Conservation (phyloP, 2,113 vertebrate genomes). For the Centrocercus urophasianus region DNA sequence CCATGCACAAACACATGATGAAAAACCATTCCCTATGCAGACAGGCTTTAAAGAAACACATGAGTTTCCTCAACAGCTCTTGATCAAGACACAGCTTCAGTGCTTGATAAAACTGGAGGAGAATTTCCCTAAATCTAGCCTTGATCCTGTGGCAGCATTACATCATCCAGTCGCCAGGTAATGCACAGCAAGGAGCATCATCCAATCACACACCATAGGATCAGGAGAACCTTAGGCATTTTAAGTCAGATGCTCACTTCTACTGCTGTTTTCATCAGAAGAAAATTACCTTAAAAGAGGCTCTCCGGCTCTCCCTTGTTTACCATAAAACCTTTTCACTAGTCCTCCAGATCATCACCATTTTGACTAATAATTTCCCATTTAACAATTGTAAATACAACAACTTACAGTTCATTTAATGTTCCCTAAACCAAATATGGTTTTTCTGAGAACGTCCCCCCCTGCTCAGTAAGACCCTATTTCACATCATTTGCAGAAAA, state of each 20-base stretch:
- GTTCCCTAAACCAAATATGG: not conserved
- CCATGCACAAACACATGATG: not conserved
- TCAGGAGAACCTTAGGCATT: not conserved
- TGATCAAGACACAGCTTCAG: not conserved
- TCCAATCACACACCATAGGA: not conserved
- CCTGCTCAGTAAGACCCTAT: not conserved
- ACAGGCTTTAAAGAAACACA: constrained; percentile 4
- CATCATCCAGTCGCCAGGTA: not conserved
- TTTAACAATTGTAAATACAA: not conserved
- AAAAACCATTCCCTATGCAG: constrained; percentile 16
- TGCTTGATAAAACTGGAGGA: not conserved
- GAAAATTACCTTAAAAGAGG: not conserved
- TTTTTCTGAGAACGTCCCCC: not conserved
- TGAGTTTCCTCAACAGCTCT: not conserved
- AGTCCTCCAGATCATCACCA: not conserved
- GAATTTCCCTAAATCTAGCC: not conserved
- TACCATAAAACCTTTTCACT: not conserved
- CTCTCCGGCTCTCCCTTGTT: not conserved
- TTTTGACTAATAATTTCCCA: not conserved
- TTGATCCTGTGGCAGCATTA: not conserved
- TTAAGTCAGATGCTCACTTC: not conserved
- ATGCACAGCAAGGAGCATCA: not conserved
- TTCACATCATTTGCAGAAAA: not conserved
- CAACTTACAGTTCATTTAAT: not conserved
- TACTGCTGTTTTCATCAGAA: not conserved